phyloP scores from a whole-genome alignment of 2,113 vertebrate species.

The Mustelus asterias region DNA sequence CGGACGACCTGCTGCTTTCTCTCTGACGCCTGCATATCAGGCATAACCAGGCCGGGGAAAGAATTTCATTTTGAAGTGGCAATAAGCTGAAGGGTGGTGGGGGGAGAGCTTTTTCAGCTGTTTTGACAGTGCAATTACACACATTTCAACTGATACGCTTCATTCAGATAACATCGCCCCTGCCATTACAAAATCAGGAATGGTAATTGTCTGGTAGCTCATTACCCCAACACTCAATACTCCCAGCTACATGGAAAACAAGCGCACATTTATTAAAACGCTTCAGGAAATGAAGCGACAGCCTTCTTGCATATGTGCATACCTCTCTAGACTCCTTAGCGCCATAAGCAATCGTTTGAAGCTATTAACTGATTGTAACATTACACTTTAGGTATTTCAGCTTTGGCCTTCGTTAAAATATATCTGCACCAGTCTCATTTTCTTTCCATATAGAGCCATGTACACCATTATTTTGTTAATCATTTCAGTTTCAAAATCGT shows the following conservation, averaged over 20 bases:
- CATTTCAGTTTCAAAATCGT: constrained; percentile 18
- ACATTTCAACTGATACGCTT: constrained; percentile 57
- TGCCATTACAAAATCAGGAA: constrained; percentile 44
- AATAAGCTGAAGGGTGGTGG: constrained; percentile 59
- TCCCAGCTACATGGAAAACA: constrained; percentile 7
- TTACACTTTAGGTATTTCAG: constrained; percentile 28
- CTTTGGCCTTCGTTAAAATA: constrained; percentile 6
- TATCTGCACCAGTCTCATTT: not conserved
- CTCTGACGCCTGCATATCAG: constrained; percentile 79
- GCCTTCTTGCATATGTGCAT: constrained; percentile 29
- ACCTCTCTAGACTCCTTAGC: constrained; percentile 31
- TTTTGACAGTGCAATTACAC: constrained; percentile 73
- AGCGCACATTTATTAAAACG: constrained; percentile 36
- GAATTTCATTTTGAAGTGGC: constrained; percentile 83
- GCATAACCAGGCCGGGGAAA: constrained; percentile 62
- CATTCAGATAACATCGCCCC: constrained; percentile 56
- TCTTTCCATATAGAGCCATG: not conserved
- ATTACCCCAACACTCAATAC: constrained; percentile 48
- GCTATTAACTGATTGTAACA: constrained; percentile 30
- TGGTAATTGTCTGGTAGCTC: constrained; percentile 55
- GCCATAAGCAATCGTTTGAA: constrained; percentile 33
- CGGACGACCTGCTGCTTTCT: constrained; percentile 54
- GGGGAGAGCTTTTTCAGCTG: constrained; percentile 52
- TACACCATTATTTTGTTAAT: constrained; percentile 22
- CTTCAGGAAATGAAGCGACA: constrained; percentile 35